These are phyloP conservation scores for Melanargia galathea DNA, from an alignment of 2,888 invertebrate species.

Conservation along the genomic window DNA sequence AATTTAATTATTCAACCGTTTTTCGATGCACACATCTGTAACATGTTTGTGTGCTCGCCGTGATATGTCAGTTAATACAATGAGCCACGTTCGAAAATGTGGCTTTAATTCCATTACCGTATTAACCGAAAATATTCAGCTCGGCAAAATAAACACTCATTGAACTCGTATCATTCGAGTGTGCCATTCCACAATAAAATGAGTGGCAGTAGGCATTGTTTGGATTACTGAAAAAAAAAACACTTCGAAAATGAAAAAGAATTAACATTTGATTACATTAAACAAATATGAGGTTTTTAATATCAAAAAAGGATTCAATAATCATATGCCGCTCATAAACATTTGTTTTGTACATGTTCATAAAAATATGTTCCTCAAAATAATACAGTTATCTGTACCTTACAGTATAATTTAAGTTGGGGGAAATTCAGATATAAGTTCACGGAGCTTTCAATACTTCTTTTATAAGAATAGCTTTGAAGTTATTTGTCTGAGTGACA, in stretches of 20 bases:
- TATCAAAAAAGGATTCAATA: slow-evolving; percentile 10
- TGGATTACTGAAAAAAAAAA: slow-evolving; percentile 23
- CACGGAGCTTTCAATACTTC: slow-evolving; percentile 7
- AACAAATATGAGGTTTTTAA: slow-evolving; percentile 6
- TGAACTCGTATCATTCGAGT: slow-evolving; percentile 12
- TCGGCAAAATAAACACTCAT: slow-evolving; percentile 9
- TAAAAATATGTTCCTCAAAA: slow-evolving; percentile 1
- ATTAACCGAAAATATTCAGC: slow-evolving; percentile 19
- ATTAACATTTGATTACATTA: slow-evolving; percentile 11
- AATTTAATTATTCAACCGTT: slow-evolving; percentile 68
- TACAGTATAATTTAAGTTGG: neutral
- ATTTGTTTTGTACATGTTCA: neutral
- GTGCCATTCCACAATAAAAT: slow-evolving; percentile 20
- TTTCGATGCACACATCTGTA: slow-evolving; percentile 51
- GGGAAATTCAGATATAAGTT: neutral
- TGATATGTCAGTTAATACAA: slow-evolving; percentile 21
- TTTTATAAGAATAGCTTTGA: slow-evolving; percentile 11
- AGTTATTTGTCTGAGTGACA: neutral
- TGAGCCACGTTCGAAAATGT: slow-evolving; percentile 2
- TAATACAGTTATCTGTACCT: neutral
- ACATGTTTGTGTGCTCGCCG: slow-evolving; percentile 14
- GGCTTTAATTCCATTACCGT: slow-evolving; percentile 9
- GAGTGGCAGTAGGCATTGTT: slow-evolving; percentile 23
- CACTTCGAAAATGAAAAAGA: slow-evolving; percentile 3
- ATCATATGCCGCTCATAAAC: neutral